These are phyloP conservation scores for Chrysomela aeneicollis DNA, from an alignment of 2,888 invertebrate species.

Conservation along the genomic window DNA sequence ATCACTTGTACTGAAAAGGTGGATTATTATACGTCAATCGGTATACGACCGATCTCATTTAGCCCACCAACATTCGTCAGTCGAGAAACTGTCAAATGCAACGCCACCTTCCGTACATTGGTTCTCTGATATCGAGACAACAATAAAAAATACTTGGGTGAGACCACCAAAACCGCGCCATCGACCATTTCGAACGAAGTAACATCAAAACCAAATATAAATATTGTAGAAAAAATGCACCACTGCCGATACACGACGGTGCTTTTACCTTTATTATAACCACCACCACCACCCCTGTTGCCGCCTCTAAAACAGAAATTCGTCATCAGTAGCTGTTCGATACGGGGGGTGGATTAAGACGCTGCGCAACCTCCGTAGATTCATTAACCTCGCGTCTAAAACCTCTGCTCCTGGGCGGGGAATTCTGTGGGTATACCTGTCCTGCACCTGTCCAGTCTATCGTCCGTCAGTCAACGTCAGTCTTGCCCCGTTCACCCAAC, in stretches of 20 bases:
- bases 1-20: too few species aligned
- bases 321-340: slow-evolving; percentile 68
- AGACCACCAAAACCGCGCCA: not conserved
- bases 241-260: slow-evolving; percentile 76
- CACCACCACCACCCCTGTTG: slow-evolving; percentile 96
- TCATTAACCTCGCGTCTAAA: slow-evolving; percentile 31
- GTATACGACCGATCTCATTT: too few species aligned
- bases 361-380: slow-evolving; percentile 42
- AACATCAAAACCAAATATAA: slow-evolving; percentile 42
- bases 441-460: slow-evolving; percentile 19
- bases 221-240: slow-evolving; percentile 71
- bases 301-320: slow-evolving; percentile 90
- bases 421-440: slow-evolving; percentile 33
- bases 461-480: slow-evolving; percentile 15
- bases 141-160: too few species aligned
- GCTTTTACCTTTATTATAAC: slow-evolving; percentile 96
- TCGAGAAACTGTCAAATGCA: too few species aligned
- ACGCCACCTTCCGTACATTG: too few species aligned
- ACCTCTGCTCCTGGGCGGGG: slow-evolving; percentile 32
- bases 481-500: not conserved
- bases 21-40: too few species aligned
- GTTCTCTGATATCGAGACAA: too few species aligned
- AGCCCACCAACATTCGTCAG: too few species aligned
- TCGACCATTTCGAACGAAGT: slow-evolving; percentile 46
- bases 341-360: slow-evolving; percentile 64